Conservation (phyloP, 2,113 vertebrate species). For the Vombatus ursinus region DNA sequence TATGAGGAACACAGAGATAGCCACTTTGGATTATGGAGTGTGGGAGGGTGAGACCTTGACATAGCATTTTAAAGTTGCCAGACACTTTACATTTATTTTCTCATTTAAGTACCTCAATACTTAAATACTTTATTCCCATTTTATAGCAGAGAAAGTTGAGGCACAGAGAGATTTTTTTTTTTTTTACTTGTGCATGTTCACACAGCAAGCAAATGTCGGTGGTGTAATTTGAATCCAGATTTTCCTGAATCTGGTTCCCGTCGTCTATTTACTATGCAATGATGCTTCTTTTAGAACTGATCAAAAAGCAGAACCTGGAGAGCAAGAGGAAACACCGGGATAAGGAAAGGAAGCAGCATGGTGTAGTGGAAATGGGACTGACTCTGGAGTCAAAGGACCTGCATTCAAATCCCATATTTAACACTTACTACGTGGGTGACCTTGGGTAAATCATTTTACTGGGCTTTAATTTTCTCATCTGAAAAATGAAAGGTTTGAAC, state of each 20-base stretch:
- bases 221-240: neutral
- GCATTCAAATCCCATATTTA: neutral
- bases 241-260: neutral
- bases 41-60: neutral
- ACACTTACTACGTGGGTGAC: neutral
- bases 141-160: neutral
- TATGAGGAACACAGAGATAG: neutral
- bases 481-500: neutral
- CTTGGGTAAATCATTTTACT: neutral
- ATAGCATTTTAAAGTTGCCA: neutral
- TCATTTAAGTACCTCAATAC: neutral
- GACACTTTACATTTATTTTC: neutral
- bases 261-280: neutral
- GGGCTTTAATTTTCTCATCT: neutral
- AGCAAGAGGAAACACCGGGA: neutral
- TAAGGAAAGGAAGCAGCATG: neutral
- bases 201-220: neutral
- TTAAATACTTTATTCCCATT: neutral
- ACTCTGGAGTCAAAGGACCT: too few species aligned
- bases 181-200: too few species aligned
- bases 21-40: neutral
- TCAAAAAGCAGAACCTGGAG: neutral
- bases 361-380: neutral
- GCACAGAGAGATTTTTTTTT: neutral
- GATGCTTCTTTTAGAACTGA: neutral